Evolutionary conservation across 2,888 invertebrate species (phyloP), one percentile per base, ranked within the genome.

Genomic region (Andrena bucephala): DNA sequence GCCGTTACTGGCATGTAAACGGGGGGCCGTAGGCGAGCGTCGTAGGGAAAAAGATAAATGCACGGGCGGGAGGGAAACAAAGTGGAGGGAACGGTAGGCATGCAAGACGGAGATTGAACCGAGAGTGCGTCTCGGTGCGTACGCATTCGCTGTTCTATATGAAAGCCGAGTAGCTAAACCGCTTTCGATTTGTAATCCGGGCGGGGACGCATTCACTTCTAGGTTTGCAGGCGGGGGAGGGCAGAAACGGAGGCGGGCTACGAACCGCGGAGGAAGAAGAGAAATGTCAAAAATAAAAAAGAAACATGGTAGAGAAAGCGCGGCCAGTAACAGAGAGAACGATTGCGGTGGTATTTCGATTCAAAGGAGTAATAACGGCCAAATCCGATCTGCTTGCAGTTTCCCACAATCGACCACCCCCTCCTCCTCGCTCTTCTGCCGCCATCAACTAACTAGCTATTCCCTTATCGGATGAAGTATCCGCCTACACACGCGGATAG

Each of bases 161-260:
- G 89, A 89, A 89, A 90, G 87, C 85, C 88, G 89, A 90, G 91
- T 85, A 87, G 89, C 88, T 90, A 88, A 91, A 91, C 89, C 86
- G 89, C 89, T 90, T 88, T 90, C 90, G 90, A 91, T 91, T 91
- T 91, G 90, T 90, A 91, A 91, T 90, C 90, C 89, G 80, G 90
- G 88, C 91, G 87, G 88, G 89, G 87, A 90, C 84, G 88, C 90
- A 90, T 91, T 87, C 87, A 85, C 85, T 81, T 81, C 89, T 87
- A 88, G 87, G 88, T 89, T 90, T 89, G 90, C 87, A 85, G 83
- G 77, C 77, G 63, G n/a, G 13, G 24, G 10, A 3, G 50, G 8
- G 42, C n/a, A 24, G 59, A 31, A 71, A 48, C 31, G 8, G 66
- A n/a, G 36, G 31, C 72, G 70, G 59, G 20, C 52, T 10, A 33